Evolutionary conservation across 2,113 vertebrate genomes (phyloP), one percentile per base, ranked within the genome.

Genomic region (Taurulus bubalis): DNA sequence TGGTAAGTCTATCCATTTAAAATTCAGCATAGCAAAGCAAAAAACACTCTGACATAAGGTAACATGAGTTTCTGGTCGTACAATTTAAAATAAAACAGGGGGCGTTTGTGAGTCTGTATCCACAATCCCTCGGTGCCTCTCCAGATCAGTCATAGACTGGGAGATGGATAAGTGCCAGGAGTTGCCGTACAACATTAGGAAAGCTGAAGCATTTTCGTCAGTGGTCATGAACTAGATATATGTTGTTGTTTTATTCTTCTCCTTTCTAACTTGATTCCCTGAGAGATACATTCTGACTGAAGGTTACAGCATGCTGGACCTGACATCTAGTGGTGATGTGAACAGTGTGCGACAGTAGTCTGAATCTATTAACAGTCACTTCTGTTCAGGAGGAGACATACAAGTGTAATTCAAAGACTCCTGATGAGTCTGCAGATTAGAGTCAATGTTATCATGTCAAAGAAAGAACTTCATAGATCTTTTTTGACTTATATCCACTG

Each of bases 271-370:
- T 20, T 59, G 28, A 81, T 24, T 28, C 38, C n/a, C 18, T 3
- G 3, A 67, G 10, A 75, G 70, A 62, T 24, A 11, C 14, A 42
- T 10, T 24, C 26, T 38, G 7, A 59, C 18, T 65, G 34, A 26
- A 67, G 47, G 34, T 56, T 15, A 22, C 42, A 49, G 16, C 49
- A 36, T 34, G 47, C 22, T 69, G 30, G 53, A 53, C 34, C 80
- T 90, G 93, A 90, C 92, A 92, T 66, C 89, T 93, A 74, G 82
- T 90, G 93, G 90, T 71, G n/a, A 45, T 15, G 16, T 36, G 68
- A 76, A 42, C 12, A 74, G 28, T 11, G 14, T 40, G 69, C 4
- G 28, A 4, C 58, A 28, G 2, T 70, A 12, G 20, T 51, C 18
- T n/a, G 3, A 71, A 66, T 70, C 60, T 45, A 47, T 56, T 20